Evolutionary conservation across 2,797 vertebrate genomes (phyloP).

Genomic region (Clarias laeviceps): DNA sequence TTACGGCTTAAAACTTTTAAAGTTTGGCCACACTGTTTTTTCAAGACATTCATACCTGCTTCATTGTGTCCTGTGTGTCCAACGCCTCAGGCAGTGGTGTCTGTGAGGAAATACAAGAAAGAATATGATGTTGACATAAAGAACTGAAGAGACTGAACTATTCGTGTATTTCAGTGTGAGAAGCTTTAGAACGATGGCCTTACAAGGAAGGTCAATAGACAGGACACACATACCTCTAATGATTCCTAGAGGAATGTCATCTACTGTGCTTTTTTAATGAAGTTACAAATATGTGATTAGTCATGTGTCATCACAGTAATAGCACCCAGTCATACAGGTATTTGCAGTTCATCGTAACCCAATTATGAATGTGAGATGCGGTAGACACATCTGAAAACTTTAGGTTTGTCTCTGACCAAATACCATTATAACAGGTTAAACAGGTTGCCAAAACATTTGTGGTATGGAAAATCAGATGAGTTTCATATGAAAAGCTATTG

Average conservation of each 20-base stretch:
- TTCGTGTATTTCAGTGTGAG: background rate
- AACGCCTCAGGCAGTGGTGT: slow-evolving; percentile 84
- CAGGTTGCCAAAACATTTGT: slow-evolving; percentile 28
- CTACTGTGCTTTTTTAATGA: background rate
- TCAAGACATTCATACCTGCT: slow-evolving; percentile 80
- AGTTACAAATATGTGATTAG: background rate
- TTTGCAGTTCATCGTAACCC: slow-evolving; percentile 18
- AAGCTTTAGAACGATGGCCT: background rate
- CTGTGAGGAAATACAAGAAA: slow-evolving; percentile 70
- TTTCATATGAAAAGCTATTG: background rate
- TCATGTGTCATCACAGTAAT: slow-evolving; percentile 1
- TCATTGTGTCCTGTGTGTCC: slow-evolving; percentile 78
- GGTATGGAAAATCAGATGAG: slow-evolving; percentile 14
- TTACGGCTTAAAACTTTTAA: background rate
- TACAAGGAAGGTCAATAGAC: background rate
- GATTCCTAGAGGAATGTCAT: background rate
- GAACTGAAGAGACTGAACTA: background rate
- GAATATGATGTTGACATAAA: slow-evolving; percentile 34
- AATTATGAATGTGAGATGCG: slow-evolving; percentile 2
- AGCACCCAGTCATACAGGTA: slow-evolving; percentile 22
- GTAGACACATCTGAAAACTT: background rate
- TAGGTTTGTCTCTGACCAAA: slow-evolving; percentile 41
- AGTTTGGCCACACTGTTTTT: background rate
- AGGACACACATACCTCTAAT: background rate
- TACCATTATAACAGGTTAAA: slow-evolving; percentile 56